A percentile compares a stretch with the other conserved stretches of the same genome.
These are phyloP conservation scores for Sandelia bainsii DNA, from an alignment of 2,797 vertebrate species.

Conservation along the genomic window DNA sequence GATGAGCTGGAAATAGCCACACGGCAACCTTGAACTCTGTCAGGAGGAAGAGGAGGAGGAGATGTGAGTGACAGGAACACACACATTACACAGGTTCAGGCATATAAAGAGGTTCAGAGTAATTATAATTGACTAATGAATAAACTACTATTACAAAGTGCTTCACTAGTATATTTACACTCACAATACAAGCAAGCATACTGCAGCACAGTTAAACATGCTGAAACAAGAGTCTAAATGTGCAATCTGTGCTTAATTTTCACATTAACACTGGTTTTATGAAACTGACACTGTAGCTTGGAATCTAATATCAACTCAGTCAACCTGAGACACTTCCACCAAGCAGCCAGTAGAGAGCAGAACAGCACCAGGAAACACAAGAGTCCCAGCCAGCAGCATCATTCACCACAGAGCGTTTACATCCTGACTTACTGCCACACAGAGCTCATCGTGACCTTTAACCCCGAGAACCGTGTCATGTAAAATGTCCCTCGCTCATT, in stretches of 20 bases:
- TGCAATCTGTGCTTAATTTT: no score
- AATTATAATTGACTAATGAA: no score
- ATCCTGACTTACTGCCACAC: background rate
- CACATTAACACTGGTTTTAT: no score
- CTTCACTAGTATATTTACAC: no score
- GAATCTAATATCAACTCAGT: no score
- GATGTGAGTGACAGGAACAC: conserved; percentile 32
- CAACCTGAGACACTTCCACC: conserved; percentile 42
- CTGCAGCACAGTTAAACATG: no score
- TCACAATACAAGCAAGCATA: no score
- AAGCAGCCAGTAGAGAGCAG: conserved; percentile 91
- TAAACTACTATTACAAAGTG: no score
- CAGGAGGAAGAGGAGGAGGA: conserved; percentile 23
- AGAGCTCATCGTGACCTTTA: conserved; percentile 21
- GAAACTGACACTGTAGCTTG: no score
- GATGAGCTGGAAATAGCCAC: conserved; percentile 88
- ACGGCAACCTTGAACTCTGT: conserved; percentile 60
- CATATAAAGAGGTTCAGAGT: no score
- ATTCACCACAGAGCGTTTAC: background rate
- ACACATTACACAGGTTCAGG: conserved; percentile 20
- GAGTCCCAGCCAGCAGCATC: background rate
- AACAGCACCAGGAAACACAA: conserved; percentile 86
- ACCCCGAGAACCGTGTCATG: background rate
- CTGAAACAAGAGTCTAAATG: no score
- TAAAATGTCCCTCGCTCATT: no score